Evolutionary conservation across 2,113 vertebrate species (phyloP).

Genomic region (Falco punctatus): DNA sequence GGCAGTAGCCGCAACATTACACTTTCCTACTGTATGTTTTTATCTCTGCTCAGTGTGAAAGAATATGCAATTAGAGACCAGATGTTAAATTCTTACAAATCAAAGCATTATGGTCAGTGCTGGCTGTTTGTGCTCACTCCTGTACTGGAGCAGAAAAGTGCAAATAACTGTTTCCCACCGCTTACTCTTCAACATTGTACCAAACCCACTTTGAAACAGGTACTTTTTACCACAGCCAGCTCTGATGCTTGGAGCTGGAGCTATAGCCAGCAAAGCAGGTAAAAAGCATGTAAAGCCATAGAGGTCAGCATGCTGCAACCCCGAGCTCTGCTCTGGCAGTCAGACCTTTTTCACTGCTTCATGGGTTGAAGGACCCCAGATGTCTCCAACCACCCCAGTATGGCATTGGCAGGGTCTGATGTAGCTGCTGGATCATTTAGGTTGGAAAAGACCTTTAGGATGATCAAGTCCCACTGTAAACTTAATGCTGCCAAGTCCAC

Average conservation of each 20-base stretch:
- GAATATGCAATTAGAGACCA: not conserved
- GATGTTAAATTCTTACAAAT: not conserved
- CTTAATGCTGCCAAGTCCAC: not conserved
- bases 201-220: not conserved
- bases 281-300: not conserved
- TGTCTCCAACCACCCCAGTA: accelerated
- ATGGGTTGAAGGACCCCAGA: not conserved
- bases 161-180: not conserved
- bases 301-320: not conserved
- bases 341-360: not conserved
- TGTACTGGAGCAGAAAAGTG: not conserved
- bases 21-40: not conserved
- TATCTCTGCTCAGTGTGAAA: not conserved
- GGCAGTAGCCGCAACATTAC: not conserved
- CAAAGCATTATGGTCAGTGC: not conserved
- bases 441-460: not conserved
- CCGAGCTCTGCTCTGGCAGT: not conserved
- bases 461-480: not conserved
- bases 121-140: not conserved
- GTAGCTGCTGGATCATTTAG: not conserved
- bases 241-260: not conserved
- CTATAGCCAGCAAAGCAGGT: not conserved
- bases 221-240: not conserved
- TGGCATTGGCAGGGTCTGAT: not conserved
- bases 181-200: not conserved